Evolutionary conservation across 2,113 vertebrate genomes (phyloP).

Genomic region (Pterocles gutturalis): DNA sequence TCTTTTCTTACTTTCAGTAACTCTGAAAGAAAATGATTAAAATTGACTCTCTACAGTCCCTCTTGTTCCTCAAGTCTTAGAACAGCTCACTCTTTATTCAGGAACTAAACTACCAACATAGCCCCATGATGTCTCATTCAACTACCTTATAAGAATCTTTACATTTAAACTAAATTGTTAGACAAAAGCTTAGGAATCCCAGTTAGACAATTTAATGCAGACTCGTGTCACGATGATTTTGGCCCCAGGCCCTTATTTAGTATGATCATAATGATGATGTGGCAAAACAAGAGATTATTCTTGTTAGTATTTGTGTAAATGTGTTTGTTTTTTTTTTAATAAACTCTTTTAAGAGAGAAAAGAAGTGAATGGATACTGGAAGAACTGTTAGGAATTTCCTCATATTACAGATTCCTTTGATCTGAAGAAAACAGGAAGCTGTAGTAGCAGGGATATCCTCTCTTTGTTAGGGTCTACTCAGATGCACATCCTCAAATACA

Average conservation of each 20-base stretch:
- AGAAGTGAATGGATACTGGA: background rate
- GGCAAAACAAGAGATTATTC: background rate
- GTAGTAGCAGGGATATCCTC: conserved; percentile 37
- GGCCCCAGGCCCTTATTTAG: background rate
- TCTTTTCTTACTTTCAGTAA: background rate
- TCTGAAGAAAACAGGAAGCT: conserved; percentile 37
- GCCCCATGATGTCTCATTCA: background rate
- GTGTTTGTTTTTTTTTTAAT: background rate
- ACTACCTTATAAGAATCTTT: background rate
- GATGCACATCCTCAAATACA: background rate
- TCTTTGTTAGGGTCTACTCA: conserved; percentile 19
- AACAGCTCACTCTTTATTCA: background rate
- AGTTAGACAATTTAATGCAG: background rate
- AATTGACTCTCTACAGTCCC: background rate
- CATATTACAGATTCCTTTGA: background rate
- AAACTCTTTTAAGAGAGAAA: background rate
- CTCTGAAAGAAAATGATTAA: background rate
- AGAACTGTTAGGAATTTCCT: background rate
- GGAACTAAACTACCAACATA: background rate
- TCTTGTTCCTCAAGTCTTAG: background rate
- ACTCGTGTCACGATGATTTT: background rate
- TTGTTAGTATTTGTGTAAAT: background rate
- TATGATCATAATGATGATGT: background rate
- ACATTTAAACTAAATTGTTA: background rate
- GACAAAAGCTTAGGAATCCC: background rate